These are phyloP conservation scores for Cebus imitator DNA, from an alignment of 2,113 vertebrate species.

Conservation along the genomic window DNA sequence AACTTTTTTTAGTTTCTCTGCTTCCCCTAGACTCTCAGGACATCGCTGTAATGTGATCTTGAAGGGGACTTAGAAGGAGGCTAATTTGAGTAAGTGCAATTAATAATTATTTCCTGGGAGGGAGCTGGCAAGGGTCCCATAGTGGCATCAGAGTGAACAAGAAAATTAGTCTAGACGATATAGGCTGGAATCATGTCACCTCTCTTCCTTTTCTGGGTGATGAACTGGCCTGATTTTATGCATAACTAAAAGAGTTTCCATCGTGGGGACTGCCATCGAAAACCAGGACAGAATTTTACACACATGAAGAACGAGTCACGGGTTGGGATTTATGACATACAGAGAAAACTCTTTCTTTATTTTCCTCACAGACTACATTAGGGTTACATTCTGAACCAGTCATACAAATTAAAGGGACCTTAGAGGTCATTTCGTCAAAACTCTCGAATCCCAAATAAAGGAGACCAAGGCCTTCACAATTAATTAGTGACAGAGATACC, in stretches of 20 bases:
- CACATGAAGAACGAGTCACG: neutral
- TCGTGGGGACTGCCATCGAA: neutral
- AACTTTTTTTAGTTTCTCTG: neutral
- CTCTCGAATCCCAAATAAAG: neutral
- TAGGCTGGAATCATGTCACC: neutral
- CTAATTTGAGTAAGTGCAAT: constrained; percentile 64
- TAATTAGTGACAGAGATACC: neutral
- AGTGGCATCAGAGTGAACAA: constrained; percentile 38
- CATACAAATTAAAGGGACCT: neutral
- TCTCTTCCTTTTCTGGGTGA: constrained; percentile 37
- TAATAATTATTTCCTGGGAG: constrained; percentile 66
- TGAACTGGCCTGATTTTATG: constrained; percentile 45
- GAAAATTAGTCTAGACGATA: constrained; percentile 66
- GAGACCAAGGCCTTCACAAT: neutral
- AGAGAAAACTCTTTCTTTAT: neutral
- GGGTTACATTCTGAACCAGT: neutral
- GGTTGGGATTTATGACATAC: neutral
- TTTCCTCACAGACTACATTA: neutral
- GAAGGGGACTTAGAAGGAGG: neutral
- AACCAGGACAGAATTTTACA: constrained; percentile 31
- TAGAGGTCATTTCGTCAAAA: neutral
- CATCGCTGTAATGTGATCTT: neutral
- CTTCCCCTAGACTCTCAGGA: neutral
- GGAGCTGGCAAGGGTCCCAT: constrained; percentile 32
- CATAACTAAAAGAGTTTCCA: neutral